Evolutionary conservation across 2,113 vertebrate species (phyloP).

Genomic region (Acinonyx jubatus): DNA sequence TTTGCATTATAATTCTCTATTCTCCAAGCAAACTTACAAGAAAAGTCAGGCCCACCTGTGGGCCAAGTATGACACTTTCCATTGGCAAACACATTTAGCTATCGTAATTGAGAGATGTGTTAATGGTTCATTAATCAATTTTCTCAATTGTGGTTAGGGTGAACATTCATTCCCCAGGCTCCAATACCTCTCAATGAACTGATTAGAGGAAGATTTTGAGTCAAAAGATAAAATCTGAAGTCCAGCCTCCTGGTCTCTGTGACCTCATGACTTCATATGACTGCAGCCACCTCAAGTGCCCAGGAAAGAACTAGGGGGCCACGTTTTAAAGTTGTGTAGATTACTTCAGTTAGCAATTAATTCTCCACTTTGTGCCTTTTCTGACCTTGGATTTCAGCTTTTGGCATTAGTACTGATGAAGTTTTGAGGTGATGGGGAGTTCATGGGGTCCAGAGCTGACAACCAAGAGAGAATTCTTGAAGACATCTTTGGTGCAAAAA

Average conservation of each 20-base stretch:
- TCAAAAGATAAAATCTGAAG: constrained; percentile 3
- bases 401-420: neutral
- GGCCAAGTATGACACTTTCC: neutral
- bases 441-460: no score
- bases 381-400: neutral
- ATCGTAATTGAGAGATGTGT: neutral
- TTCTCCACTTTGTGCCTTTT: neutral
- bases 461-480: no score
- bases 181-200: neutral
- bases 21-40: neutral
- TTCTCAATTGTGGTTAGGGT: neutral
- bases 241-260: neutral
- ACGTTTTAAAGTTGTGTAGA: neutral
- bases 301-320: neutral
- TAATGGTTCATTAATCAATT: neutral
- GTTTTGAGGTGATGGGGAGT: no score
- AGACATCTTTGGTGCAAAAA: no score
- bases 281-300: neutral
- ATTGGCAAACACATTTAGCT: neutral
- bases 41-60: neutral
- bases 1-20: neutral
- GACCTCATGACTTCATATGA: neutral
- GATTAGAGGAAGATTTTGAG: constrained; percentile 22
- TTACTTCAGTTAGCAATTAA: neutral
- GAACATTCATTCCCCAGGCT: neutral